Evolutionary conservation across 2,888 invertebrate species (phyloP).

Genomic region (Pecten maximus): DNA sequence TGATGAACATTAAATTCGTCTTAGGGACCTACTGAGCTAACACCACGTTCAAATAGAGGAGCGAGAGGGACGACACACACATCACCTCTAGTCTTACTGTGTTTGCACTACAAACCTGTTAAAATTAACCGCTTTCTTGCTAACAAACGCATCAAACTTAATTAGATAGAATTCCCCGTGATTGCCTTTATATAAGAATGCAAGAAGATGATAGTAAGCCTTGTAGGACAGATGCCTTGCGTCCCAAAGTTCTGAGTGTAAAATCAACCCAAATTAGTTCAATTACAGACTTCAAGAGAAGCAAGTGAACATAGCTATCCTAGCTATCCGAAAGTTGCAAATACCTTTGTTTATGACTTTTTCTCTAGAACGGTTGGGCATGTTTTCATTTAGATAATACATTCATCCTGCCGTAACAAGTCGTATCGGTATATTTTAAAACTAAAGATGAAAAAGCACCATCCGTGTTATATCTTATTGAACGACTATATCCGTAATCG

Average conservation of each 20-base stretch:
- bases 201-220: not conserved
- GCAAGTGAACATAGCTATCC: not conserved
- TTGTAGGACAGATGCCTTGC: not conserved
- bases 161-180: not conserved
- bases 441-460: not conserved
- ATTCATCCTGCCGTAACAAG: not conserved
- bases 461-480: not conserved
- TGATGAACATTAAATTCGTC: not conserved
- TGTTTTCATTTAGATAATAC: conserved; percentile 4
- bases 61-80: not conserved
- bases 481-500: too few relatives aligned
- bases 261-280: not conserved
- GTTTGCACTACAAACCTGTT: not conserved
- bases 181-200: not conserved
- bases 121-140: not conserved
- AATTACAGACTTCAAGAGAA: not conserved
- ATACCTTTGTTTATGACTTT: not conserved
- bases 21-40: not conserved
- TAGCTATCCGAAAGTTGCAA: not conserved
- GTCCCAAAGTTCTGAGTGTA: not conserved
- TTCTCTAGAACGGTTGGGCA: not conserved
- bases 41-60: not conserved
- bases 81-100: not conserved
- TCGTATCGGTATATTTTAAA: not conserved
- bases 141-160: not conserved